phyloP scores from a whole-genome alignment of 1,140 invertebrate genomes.

The Zaprionus nigranus region DNA sequence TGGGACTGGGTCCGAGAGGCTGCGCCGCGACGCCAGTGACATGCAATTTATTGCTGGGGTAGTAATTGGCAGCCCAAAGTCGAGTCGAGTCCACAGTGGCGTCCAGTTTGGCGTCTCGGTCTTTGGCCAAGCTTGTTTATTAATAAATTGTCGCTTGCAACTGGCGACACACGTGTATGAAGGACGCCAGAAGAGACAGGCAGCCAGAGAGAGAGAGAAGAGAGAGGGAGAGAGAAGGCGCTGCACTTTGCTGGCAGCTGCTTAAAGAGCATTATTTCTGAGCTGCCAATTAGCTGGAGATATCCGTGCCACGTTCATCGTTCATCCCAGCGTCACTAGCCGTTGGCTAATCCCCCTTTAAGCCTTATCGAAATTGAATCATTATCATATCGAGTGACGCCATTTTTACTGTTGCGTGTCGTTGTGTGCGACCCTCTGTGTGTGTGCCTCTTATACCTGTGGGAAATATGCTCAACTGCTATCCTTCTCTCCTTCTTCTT shows the following conservation, averaged over 20 bases:
- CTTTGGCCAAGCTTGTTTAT: slow-evolving; percentile 60
- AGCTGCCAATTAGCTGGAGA: slow-evolving; percentile 65
- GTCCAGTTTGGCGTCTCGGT: slow-evolving; percentile 8
- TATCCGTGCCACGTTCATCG: slow-evolving; percentile 52
- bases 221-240: not conserved
- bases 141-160: slow-evolving; percentile 83
- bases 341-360: slow-evolving; percentile 68
- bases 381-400: slow-evolving; percentile 78
- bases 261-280: slow-evolving; percentile 43
- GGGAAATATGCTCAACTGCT: slow-evolving; percentile 65
- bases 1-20: not conserved
- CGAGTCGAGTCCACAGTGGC: slow-evolving; percentile 22
- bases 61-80: slow-evolving; percentile 67
- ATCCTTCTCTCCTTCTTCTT: slow-evolving; percentile 4
- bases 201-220: not conserved
- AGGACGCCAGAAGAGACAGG: too few species aligned
- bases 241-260: slow-evolving; percentile 23
- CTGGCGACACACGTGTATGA: slow-evolving; percentile 28
- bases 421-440: not conserved
- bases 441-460: slow-evolving; percentile 49
- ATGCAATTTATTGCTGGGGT: slow-evolving; percentile 74
- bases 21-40: slow-evolving; percentile 46
- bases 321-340: slow-evolving; percentile 38
- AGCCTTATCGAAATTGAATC: slow-evolving; percentile 80
- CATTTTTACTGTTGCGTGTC: slow-evolving; percentile 40